Evolutionary conservation across 2,797 vertebrate species (phyloP), one percentile per base, ranked within the genome.

Genomic region (Pseudomugil tenellus): DNA sequence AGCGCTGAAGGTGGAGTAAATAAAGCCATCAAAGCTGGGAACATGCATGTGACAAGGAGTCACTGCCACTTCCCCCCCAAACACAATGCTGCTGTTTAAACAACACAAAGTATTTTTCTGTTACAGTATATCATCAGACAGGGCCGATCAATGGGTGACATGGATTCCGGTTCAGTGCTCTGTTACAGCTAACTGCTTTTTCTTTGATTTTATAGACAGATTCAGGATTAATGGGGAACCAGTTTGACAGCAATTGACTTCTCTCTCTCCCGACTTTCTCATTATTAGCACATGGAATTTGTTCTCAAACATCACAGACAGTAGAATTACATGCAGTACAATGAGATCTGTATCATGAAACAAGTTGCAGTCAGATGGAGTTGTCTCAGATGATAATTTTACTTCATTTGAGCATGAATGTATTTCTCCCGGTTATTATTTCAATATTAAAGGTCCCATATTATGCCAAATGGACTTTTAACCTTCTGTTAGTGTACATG

Each of bases 181-280:
- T 71, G 88, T 81, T 81, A 83, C 84, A 87, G 80, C 83, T 83
- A 90, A 91, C 87, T 85, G 84, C 87, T 74, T 64, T 78, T 79
- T 59, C 87, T 89, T 91, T 88, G 89, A 92, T 90, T 91, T 91
- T 85, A 92, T 84, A 74, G 89, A 82, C 91, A 89, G 77, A 6
- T 60, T 67, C n/a, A 76, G 86, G 89, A 92, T 93, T 90, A 92
- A 93, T 91, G 87, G 82, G 72, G 76, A 81, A 84, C 78, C 76
- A 68, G 72, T 62, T 61, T 81, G 77, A 85, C 79, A 84, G 76
- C 77, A 63, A 89, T 85, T 71, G 83, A 88, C 80, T 90, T 76
- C 73, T 72, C 52, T 74, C 67, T 86, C 52, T 32, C 70, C 76
- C 34, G 55, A 62, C 68, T 21, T 64, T 77, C 77, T 84, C 70